Conservation (phyloP, 2,888 invertebrate genomes). For the Sisyra terminalis region DNA sequence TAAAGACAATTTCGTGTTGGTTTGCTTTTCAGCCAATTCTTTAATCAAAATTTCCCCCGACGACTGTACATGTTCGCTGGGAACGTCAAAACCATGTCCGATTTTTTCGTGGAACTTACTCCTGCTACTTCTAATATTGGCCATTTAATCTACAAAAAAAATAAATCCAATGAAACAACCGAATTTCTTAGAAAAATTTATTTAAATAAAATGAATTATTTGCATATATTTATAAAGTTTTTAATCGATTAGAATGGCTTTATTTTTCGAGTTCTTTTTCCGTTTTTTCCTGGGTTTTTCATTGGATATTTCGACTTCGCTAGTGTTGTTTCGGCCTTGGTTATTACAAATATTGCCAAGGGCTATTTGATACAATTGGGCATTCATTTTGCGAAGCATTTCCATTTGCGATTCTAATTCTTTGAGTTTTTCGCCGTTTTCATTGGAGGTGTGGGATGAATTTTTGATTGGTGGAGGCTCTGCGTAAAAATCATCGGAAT, state of each 20-base stretch:
- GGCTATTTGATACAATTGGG: conserved; percentile 37
- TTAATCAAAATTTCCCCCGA: conserved; percentile 23
- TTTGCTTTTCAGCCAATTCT: conserved; percentile 21
- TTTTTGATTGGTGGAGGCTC: conserved; percentile 9
- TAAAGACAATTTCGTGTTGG: conserved; percentile 18
- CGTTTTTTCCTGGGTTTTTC: too few relatives aligned
- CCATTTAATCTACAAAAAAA: neutral
- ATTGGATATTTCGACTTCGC: too few relatives aligned
- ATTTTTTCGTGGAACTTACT: conserved; percentile 7
- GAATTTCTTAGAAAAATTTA: too few relatives aligned
- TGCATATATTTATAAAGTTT: too few relatives aligned
- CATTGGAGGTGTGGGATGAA: conserved; percentile 11
- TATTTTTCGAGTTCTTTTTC: too few relatives aligned
- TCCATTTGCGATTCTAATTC: conserved; percentile 31
- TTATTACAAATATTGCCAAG: conserved; percentile 31
- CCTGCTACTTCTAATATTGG: conserved; percentile 3
- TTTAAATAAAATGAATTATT: too few relatives aligned
- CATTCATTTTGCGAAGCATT: conserved; percentile 37
- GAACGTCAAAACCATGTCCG: conserved; percentile 15
- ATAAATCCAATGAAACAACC: neutral
- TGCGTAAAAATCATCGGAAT: conserved; percentile 20
- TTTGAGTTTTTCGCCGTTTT: conserved; percentile 6
- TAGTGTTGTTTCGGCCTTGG: too few relatives aligned
- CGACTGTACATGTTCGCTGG: conserved; percentile 19
- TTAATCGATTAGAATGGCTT: too few relatives aligned